Conservation (phyloP, 2,797 vertebrate species). For the Sebastes iracundus region DNA sequence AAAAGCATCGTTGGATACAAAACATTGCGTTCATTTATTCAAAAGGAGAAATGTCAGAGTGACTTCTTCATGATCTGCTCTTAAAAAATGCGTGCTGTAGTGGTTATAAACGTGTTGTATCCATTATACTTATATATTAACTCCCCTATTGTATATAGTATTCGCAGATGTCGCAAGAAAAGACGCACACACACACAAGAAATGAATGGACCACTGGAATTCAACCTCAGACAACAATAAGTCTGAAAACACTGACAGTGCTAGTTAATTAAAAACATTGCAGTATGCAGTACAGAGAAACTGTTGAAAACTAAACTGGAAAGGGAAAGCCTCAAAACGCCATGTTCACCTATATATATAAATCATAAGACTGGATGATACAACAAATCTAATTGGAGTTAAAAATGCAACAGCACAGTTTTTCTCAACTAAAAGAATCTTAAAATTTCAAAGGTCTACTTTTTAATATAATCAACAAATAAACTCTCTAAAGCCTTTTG, state of each 20-base stretch:
- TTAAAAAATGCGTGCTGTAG: neutral
- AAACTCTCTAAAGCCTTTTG: neutral
- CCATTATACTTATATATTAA: neutral
- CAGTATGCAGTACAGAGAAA: neutral
- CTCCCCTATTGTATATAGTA: neutral
- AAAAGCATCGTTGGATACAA: conserved; percentile 37
- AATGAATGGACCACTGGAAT: neutral
- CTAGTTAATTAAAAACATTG: conserved; percentile 4
- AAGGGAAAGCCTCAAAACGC: neutral
- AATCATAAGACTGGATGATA: conserved; percentile 8
- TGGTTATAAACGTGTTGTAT: neutral
- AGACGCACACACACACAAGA: neutral
- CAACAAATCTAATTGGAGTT: neutral
- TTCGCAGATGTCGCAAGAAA: neutral
- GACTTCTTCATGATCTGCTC: neutral
- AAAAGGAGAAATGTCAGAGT: conserved; percentile 13
- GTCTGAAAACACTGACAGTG: neutral
- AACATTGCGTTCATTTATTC: conserved; percentile 21
- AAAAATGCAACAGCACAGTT: conserved; percentile 13
- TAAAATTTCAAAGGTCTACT: neutral
- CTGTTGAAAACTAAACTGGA: neutral
- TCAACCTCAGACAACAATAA: neutral
- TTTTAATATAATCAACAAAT: neutral
- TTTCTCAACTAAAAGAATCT: neutral
- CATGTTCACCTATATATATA: conserved; percentile 9